Conservation (phyloP, 2,888 invertebrate genomes). For the Prosopocoilus inquinatus region DNA sequence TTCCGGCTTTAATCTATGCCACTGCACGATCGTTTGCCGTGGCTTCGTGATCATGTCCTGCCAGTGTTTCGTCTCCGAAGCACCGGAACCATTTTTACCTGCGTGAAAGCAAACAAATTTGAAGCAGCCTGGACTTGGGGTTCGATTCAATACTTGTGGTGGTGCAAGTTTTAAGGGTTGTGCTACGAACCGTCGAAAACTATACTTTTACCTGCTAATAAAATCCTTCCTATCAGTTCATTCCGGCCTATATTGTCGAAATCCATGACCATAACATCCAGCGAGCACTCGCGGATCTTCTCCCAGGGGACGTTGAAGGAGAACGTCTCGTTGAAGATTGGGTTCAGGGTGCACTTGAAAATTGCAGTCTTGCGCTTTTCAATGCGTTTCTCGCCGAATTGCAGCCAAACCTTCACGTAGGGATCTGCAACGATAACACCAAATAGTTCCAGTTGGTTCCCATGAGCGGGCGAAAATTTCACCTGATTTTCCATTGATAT, state of each 20-base stretch:
- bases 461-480: conserved; percentile 31
- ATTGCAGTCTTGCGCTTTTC: conserved; percentile 95
- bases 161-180: neutral
- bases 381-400: conserved; percentile 90
- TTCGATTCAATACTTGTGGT: neutral
- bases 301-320: conserved; percentile 97
- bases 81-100: conserved; percentile 93
- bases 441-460: no score
- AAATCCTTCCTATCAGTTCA: conserved; percentile 88
- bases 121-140: neutral
- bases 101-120: conserved; percentile 41
- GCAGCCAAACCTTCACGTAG: conserved; percentile 97
- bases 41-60: conserved; percentile 98
- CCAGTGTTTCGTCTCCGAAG: conserved; percentile 96
- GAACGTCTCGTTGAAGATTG: conserved; percentile 94
- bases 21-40: conserved; percentile 91
- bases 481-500: conserved; percentile 94
- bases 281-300: conserved; percentile 90
- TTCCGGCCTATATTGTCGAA: conserved; percentile 95
- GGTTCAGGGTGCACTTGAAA: conserved; percentile 91
- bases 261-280: conserved; percentile 95
- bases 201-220: conserved; percentile 73
- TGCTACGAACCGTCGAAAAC: conserved; percentile 5
- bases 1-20: conserved; percentile 95
- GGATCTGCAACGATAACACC: conserved; percentile 70